Percentiles rank a stretch among this genome's conserved stretches.
phyloP scores from a whole-genome alignment of 2,797 vertebrate genomes.

The Phalloptychus januarius region DNA sequence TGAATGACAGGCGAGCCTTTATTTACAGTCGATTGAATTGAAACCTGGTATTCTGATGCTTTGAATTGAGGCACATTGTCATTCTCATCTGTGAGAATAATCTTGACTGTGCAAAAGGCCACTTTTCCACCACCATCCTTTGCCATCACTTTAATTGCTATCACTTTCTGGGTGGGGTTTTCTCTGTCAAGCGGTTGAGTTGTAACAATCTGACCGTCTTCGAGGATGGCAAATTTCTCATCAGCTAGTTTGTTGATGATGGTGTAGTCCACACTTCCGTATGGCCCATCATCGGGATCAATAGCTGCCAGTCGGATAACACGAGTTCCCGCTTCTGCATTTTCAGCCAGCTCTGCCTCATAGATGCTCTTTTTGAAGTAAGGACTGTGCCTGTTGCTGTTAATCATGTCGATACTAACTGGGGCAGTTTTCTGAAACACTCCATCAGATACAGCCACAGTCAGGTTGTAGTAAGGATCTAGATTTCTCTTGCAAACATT shows the following conservation, averaged over 20 bases:
- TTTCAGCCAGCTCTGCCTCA: constrained; percentile 94
- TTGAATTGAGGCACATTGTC: constrained; percentile 95
- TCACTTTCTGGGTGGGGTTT: constrained; percentile 91
- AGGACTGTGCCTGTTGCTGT: constrained; percentile 90
- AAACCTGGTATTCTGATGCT: constrained; percentile 90
- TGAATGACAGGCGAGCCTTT: constrained; percentile 93
- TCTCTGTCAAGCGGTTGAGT: constrained; percentile 92
- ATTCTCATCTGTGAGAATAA: constrained; percentile 97
- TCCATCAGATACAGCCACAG: constrained; percentile 93
- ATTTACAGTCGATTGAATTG: constrained; percentile 91
- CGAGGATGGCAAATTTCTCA: constrained; percentile 91
- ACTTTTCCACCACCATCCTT: constrained; percentile 94
- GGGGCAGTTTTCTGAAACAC: constrained; percentile 93
- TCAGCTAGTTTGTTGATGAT: constrained; percentile 96
- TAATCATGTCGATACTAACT: constrained; percentile 93
- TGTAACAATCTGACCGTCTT: constrained; percentile 88
- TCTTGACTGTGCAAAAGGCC: constrained; percentile 95
- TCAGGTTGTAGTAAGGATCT: constrained; percentile 89
- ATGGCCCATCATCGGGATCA: constrained; percentile 92
- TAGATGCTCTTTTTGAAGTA: constrained; percentile 90
- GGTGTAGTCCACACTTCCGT: constrained; percentile 93
- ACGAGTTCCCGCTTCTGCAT: constrained; percentile 91
- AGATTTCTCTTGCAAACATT: constrained; percentile 92
- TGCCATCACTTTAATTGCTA: constrained; percentile 97
- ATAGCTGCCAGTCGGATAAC: constrained; percentile 92